These are phyloP conservation scores for Samia ricini DNA, from an alignment of 1,140 invertebrate genomes.

Conservation along the genomic window DNA sequence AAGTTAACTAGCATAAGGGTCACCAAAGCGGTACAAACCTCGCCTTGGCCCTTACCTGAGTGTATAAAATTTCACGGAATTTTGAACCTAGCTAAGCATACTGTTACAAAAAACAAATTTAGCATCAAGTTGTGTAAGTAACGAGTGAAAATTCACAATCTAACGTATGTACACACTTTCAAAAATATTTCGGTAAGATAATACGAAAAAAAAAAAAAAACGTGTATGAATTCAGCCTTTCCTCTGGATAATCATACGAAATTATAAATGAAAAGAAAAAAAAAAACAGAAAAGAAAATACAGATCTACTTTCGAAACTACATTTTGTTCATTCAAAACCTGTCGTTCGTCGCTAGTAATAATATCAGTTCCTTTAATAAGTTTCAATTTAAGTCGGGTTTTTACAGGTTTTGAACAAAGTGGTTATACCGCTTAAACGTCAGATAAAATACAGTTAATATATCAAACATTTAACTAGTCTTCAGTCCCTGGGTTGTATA, in stretches of 20 bases:
- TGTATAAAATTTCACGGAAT: no score
- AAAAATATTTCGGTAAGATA: constrained; percentile 44
- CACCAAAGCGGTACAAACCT: no score
- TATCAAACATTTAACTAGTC: constrained; percentile 77
- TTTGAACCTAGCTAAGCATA: no score
- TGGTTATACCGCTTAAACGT: constrained; percentile 59
- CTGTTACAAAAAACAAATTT: constrained; percentile 6
- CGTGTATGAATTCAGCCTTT: constrained; percentile 55
- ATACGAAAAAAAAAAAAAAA: no score
- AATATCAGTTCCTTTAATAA: constrained; percentile 60
- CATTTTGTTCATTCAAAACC: constrained; percentile 74
- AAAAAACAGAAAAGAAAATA: constrained; percentile 50
- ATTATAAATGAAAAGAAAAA: constrained; percentile 30
- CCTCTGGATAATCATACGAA: constrained; percentile 37
- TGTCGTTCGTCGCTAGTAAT: constrained; percentile 57
- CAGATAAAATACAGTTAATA: constrained; percentile 75
- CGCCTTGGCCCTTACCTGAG: no score
- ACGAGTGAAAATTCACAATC: constrained; percentile 30
- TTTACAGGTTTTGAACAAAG: constrained; percentile 74
- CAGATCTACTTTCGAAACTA: constrained; percentile 67
- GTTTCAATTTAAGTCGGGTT: constrained; percentile 39
- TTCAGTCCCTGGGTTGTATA: constrained; percentile 77
- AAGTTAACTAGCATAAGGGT: no score
- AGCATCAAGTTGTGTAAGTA: neutral
- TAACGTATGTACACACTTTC: constrained; percentile 47